Evolutionary conservation across 1,140 invertebrate genomes (phyloP), one percentile per base, ranked within the genome.

Genomic region (Bombus impatiens): DNA sequence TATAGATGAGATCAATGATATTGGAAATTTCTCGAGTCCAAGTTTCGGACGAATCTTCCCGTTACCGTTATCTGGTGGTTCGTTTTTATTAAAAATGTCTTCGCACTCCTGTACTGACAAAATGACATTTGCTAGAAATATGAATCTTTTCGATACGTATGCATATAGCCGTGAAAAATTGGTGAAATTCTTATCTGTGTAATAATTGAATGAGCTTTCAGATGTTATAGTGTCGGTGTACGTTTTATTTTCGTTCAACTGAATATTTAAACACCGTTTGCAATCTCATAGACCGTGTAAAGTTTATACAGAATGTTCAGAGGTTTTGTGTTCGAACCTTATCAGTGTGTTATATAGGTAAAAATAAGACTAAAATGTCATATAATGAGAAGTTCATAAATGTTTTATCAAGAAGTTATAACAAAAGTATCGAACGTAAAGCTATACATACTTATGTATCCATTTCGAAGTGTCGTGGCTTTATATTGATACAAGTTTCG

Each of bases 1-100:
- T 90, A 90, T 90, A 87, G 84, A 90, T 86, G 77, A 84, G 88
- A 86, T 87, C 89, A 65, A 87, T 75, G 87, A 84, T 90, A 90
- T 87, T 81, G 83, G 86, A 81, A 90, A 78, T 85, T 77, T 82
- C 57, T 65, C 42, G 72, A 75, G 87, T 89, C 78, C 74, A 87
- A 86, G 84, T 79, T 87, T 78, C 82, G 82, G 57, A 22, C 3
- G 47, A 89, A 86, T 87, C 77, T 87, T 40, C 47, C 62, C 68
- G 40, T n/a, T 84, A 53, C 42, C 78, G 35, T 18, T 84, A 53
- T 53, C 22, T 15, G 59, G 53, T 57, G 65, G 67, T 25, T 76
- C 68, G 65, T 70, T 78, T 85, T 71, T 44, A 53, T 5, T 3
- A 15, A 35, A 47, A 67, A 67, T 47, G 8, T 59, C 42, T 1